Percentiles rank a stretch among this genome's conserved stretches.
Evolutionary conservation across 2,113 vertebrate species (phyloP).

Genomic region (Paracyprichromis sp.): DNA sequence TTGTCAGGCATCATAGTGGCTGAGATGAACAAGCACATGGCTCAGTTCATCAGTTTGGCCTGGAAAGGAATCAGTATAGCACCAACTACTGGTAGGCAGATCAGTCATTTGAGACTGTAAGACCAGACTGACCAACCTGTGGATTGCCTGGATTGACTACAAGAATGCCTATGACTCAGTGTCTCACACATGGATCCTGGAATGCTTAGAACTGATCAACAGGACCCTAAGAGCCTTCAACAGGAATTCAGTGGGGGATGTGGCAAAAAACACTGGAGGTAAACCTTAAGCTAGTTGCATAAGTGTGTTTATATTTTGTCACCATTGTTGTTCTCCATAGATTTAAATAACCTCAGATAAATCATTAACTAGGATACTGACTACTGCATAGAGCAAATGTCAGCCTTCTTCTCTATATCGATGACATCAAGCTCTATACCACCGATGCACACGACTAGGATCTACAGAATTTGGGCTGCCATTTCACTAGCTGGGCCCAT

Average conservation of each 20-base stretch:
- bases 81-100: not conserved
- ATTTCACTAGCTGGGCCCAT: not conserved
- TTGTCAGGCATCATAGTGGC: not conserved
- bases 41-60: not conserved
- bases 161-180: not conserved
- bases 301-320: not conserved
- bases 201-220: not conserved
- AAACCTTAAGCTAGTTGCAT: not conserved
- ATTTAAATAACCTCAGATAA: not conserved
- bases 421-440: not conserved
- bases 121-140: not conserved
- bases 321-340: not conserved
- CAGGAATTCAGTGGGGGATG: not conserved
- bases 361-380: not conserved
- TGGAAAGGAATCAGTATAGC: not conserved
- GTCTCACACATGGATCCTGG: not conserved
- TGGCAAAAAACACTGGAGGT: not conserved
- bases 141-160: not conserved
- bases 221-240: not conserved
- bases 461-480: not conserved
- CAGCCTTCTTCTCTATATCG: not conserved
- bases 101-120: not conserved
- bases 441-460: not conserved
- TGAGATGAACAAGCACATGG: not conserved
- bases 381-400: not conserved